These are phyloP conservation scores for Hemiprocne comata DNA, from an alignment of 2,113 vertebrate genomes.

Conservation along the genomic window DNA sequence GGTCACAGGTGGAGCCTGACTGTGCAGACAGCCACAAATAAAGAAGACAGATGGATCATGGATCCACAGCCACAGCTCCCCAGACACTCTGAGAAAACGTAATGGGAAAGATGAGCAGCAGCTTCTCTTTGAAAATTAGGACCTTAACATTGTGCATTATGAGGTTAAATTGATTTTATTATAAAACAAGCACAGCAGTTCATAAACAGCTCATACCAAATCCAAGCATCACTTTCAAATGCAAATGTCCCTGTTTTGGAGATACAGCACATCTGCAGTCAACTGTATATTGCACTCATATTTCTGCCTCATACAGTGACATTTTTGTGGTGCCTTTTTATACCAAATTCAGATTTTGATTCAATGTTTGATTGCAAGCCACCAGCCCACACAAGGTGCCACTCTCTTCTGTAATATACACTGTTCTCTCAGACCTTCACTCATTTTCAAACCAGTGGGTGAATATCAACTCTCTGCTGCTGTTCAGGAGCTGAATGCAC, in stretches of 20 bases:
- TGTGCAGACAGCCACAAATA: background rate
- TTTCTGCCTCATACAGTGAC: background rate
- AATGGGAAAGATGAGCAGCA: background rate
- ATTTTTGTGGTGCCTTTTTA: background rate
- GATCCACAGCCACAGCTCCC: background rate
- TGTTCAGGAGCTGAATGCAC: background rate
- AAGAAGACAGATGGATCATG: too few relatives aligned
- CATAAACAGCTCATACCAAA: background rate
- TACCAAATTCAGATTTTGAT: background rate
- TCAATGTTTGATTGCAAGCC: background rate
- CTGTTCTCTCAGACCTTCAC: background rate
- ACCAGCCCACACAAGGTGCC: rapidly evolving
- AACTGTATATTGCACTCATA: background rate
- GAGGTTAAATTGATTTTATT: background rate
- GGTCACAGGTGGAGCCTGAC: background rate
- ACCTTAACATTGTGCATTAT: background rate
- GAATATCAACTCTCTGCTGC: background rate
- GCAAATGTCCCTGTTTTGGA: background rate
- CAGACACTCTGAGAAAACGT: background rate
- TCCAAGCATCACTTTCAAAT: background rate
- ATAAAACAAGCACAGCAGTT: background rate
- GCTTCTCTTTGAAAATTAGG: background rate
- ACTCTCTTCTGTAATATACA: background rate
- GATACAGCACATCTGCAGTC: background rate
- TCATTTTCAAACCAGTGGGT: background rate